These are phyloP conservation scores for Lophius americanus DNA, from an alignment of 2,797 vertebrate genomes.

Conservation along the genomic window DNA sequence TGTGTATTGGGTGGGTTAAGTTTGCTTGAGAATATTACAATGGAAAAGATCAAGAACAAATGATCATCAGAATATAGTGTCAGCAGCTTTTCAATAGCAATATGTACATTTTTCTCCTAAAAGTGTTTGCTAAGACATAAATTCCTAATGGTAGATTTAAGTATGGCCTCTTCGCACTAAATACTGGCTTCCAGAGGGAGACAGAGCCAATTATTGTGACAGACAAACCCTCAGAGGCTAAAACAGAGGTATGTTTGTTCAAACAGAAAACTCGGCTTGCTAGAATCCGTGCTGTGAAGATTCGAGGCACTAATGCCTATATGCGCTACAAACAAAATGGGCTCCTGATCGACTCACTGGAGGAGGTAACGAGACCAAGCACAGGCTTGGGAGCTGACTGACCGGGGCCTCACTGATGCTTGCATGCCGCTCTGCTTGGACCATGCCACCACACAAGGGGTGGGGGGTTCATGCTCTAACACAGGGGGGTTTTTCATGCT, in stretches of 20 bases:
- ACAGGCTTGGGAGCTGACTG: conserved; percentile 65
- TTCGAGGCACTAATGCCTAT: conserved; percentile 95
- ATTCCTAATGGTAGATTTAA: conserved; percentile 64
- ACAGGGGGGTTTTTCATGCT: conserved; percentile 60
- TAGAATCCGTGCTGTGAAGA: conserved; percentile 94
- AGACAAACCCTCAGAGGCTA: conserved; percentile 68
- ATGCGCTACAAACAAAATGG: conserved; percentile 99
- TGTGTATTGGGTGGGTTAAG: conserved; percentile 48
- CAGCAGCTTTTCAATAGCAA: conserved; percentile 73
- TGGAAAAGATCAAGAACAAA: conserved; percentile 60
- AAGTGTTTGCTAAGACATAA: conserved; percentile 69
- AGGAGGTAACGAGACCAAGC: conserved; percentile 85
- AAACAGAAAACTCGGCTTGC: conserved; percentile 96
- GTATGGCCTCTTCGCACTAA: conserved; percentile 54
- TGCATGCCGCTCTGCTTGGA: conserved; percentile 77
- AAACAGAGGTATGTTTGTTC: conserved; percentile 84
- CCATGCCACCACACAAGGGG: conserved; percentile 66
- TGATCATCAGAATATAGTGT: conserved; percentile 68
- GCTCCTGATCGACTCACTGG: conserved; percentile 89
- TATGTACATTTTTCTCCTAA: conserved; percentile 60
- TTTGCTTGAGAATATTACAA: conserved; percentile 62
- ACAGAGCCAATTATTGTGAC: conserved; percentile 71
- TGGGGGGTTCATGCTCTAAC: conserved; percentile 60
- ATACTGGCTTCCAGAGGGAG: conserved; percentile 63
- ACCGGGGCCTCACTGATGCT: conserved; percentile 69